Conservation (phyloP, 2,797 vertebrate genomes). For the Tapera naevia region DNA sequence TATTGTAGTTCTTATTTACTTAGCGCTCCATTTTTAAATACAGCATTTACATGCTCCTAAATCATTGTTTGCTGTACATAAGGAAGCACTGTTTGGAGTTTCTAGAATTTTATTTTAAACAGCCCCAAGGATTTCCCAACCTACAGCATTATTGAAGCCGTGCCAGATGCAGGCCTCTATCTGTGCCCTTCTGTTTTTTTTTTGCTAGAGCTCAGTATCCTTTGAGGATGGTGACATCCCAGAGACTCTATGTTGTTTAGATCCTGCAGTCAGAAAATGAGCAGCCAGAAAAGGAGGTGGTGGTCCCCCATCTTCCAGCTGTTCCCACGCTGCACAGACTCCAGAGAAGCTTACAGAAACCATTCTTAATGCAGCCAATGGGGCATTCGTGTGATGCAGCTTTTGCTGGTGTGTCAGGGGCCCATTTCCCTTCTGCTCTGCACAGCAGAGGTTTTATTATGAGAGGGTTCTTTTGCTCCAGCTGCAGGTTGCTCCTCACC, state of each 20-base stretch:
- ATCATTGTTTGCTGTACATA: neutral
- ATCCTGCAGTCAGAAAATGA: neutral
- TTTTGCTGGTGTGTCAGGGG: neutral
- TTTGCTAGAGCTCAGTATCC: neutral
- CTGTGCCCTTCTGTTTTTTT: neutral
- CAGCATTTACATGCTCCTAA: neutral
- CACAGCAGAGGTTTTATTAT: neutral
- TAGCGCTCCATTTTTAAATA: neutral
- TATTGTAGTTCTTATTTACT: neutral
- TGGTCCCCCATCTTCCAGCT: neutral
- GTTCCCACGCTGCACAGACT: neutral
- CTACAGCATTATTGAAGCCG: neutral
- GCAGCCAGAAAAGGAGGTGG: neutral
- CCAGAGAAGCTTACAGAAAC: neutral
- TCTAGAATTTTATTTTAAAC: neutral
- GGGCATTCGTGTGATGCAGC: neutral
- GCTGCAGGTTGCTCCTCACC: accelerated
- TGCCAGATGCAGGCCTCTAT: neutral
- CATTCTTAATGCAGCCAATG: neutral
- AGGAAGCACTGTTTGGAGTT: neutral
- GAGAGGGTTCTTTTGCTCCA: neutral
- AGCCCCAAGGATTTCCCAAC: neutral
- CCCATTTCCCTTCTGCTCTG: neutral
- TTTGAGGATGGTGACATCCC: neutral
- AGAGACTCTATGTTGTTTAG: neutral